phyloP scores from a whole-genome alignment of 2,113 vertebrate genomes.

The Ailurus styani region DNA sequence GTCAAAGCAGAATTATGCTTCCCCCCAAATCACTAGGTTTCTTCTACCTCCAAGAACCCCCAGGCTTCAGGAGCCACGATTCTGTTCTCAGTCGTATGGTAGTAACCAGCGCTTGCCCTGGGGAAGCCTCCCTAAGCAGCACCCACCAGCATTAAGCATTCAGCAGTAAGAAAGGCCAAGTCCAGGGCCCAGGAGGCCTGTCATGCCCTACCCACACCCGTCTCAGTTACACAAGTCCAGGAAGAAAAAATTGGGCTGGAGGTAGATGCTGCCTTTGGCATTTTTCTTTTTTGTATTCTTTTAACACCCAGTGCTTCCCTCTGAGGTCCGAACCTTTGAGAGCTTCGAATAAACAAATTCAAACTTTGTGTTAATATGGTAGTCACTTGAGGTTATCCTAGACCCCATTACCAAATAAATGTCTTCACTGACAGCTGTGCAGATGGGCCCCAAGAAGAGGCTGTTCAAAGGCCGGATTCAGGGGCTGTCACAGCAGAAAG shows the following conservation, averaged over 20 bases:
- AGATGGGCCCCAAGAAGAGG: not conserved
- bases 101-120: accelerated
- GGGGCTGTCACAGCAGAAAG: not conserved
- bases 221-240: not conserved
- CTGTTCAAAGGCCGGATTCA: not conserved
- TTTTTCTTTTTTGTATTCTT: not conserved
- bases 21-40: not conserved
- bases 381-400: not conserved
- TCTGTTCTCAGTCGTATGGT: not conserved
- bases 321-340: not conserved
- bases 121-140: not conserved
- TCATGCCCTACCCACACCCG: too few relatives aligned
- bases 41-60: not conserved
- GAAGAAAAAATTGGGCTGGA: not conserved
- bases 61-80: not conserved
- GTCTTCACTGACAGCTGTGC: not conserved
- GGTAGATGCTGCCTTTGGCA: not conserved
- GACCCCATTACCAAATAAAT: not conserved
- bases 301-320: not conserved
- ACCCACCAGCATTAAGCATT: not conserved
- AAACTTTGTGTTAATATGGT: not conserved
- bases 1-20: not conserved
- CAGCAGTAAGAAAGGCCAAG: not conserved
- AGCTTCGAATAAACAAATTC: not conserved
- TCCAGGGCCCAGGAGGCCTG: not conserved